phyloP scores from a whole-genome alignment of 2,888 invertebrate species.

The Euphydryas editha region DNA sequence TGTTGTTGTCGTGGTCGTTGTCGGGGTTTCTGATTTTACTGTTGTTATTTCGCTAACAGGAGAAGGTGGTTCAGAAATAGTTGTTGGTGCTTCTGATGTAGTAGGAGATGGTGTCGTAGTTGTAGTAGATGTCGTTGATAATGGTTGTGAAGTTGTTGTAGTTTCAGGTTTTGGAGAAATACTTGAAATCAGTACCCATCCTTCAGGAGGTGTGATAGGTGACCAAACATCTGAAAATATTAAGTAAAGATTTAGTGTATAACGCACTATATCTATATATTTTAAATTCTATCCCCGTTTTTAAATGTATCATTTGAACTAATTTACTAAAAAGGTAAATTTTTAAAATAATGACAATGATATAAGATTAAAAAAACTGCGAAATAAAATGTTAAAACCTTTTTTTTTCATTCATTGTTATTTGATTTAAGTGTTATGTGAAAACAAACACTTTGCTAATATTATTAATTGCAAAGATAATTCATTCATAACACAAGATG shows the following conservation, averaged over 20 bases:
- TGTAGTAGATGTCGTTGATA: conserved; percentile 46
- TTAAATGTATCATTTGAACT: not conserved
- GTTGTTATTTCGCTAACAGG: conserved; percentile 59
- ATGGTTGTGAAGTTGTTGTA: conserved; percentile 47
- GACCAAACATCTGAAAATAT: conserved; percentile 82
- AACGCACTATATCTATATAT: no score
- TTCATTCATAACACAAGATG: no score
- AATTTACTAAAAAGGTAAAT: not conserved
- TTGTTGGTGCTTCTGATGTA: conserved; percentile 45
- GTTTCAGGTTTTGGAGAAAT: conserved; percentile 67
- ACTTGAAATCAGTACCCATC: conserved; percentile 84
- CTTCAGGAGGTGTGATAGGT: conserved; percentile 86
- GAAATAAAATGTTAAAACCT: not conserved
- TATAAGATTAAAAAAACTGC: no score
- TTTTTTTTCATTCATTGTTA: not conserved
- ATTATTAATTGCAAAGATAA: not conserved
- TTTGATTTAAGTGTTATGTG: not conserved
- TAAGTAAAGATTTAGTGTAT: not conserved
- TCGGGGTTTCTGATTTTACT: conserved; percentile 40
- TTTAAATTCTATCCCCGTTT: not conserved
- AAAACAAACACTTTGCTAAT: not conserved
- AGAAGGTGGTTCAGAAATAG: conserved; percentile 44
- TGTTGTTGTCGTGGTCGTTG: conserved; percentile 38
- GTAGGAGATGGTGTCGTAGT: conserved; percentile 48
- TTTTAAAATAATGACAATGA: not conserved